A percentile compares a stretch with the other conserved stretches of the same genome.
Evolutionary conservation across 2,888 invertebrate genomes (phyloP).

Genomic region (Marronus borbonicus): DNA sequence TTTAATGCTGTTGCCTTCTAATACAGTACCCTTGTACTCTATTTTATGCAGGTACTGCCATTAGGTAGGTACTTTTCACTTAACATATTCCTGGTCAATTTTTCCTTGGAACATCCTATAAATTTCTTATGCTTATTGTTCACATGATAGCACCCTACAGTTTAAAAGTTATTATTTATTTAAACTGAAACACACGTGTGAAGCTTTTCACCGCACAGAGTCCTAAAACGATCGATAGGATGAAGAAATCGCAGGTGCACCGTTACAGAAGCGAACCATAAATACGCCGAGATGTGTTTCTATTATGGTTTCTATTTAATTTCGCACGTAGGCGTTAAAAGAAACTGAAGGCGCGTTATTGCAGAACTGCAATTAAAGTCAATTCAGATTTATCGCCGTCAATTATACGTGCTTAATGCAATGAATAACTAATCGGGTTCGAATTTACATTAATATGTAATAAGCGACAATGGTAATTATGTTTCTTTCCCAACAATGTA

Average conservation of each 20-base stretch:
- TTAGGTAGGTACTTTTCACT: too few relatives aligned
- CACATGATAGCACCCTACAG: background rate
- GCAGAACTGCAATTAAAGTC: conserved; percentile 12
- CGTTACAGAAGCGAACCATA: background rate
- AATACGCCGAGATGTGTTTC: background rate
- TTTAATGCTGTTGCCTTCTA: too few relatives aligned
- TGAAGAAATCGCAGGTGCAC: conserved; percentile 29
- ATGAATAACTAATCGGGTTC: conserved; percentile 15
- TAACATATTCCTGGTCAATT: too few relatives aligned
- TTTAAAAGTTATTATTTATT: conserved; percentile 28
- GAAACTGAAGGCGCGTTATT: conserved; percentile 3
- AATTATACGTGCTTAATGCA: conserved; percentile 15
- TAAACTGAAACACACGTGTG: conserved; percentile 7
- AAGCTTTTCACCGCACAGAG: background rate
- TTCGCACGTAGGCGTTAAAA: conserved; percentile 34
- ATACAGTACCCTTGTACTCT: too few relatives aligned
- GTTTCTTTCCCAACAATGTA: background rate
- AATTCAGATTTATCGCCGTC: conserved; percentile 25
- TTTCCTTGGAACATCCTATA: too few relatives aligned
- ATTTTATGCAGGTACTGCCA: too few relatives aligned
- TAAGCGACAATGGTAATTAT: background rate
- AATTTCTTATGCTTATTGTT: background rate
- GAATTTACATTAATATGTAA: conserved; percentile 25
- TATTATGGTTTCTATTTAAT: conserved; percentile 18
- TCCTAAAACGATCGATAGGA: conserved; percentile 11